Conservation (phyloP, 2,113 vertebrate species). For the Peromyscus californicus region DNA sequence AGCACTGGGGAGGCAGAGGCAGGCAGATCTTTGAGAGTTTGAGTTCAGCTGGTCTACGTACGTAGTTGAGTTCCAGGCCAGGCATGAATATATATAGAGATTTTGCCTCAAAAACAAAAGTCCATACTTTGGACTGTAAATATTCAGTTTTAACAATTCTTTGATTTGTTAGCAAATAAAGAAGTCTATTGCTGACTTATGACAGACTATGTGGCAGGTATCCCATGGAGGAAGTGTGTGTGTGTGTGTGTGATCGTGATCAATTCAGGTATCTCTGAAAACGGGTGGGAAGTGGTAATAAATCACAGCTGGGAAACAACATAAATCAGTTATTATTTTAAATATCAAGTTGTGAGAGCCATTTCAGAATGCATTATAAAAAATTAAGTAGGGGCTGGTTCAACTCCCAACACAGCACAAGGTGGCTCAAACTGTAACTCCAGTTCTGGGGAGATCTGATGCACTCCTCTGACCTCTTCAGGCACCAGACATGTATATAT, state of each 20-base stretch:
- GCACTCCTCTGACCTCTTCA: not conserved
- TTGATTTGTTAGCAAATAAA: not conserved
- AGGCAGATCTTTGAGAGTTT: not conserved
- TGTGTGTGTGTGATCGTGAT: not conserved
- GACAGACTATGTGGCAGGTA: not conserved
- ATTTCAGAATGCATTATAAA: not conserved
- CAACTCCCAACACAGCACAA: not conserved
- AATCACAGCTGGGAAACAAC: not conserved
- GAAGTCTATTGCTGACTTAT: not conserved
- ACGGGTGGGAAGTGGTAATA: not conserved
- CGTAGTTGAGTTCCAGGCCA: not conserved
- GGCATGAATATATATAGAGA: not conserved
- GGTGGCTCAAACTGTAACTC: not conserved
- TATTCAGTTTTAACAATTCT: not conserved
- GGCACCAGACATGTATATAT: not conserved
- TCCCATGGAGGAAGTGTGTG: not conserved
- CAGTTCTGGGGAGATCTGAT: not conserved
- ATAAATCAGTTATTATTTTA: slow-evolving; percentile 3
- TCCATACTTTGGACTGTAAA: not conserved
- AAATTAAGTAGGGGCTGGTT: not conserved
- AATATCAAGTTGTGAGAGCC: not conserved
- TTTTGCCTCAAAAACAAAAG: not conserved
- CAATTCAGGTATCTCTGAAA: slow-evolving; percentile 2
- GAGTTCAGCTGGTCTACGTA: not conserved
- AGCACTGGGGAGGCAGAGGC: not conserved